Conservation (phyloP, 2,888 invertebrate genomes). For the Brachypalpus laphriformis region DNA sequence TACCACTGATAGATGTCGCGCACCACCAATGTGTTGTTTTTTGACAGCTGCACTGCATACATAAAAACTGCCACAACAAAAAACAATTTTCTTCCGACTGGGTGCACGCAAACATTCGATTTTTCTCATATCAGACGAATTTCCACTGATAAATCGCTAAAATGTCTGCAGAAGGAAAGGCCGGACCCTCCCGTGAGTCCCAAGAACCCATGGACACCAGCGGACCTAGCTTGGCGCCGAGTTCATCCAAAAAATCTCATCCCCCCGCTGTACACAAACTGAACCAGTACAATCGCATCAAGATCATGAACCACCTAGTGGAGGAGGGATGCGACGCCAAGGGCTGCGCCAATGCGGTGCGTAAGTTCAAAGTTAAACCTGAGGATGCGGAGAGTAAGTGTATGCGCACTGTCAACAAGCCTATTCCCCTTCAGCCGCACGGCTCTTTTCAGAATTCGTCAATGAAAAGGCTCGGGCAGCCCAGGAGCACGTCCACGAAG, state of each 20-base stretch:
- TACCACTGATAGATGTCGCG: neutral
- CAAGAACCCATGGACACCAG: neutral
- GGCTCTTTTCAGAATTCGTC: constrained; percentile 76
- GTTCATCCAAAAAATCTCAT: constrained; percentile 31
- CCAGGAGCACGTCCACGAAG: constrained; percentile 76
- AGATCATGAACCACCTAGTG: constrained; percentile 56
- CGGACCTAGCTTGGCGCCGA: neutral
- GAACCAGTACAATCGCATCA: constrained; percentile 50
- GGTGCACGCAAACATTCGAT: neutral
- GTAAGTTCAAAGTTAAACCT: constrained; percentile 33
- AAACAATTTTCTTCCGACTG: neutral
- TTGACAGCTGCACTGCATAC: constrained; percentile 15
- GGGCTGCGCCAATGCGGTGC: constrained; percentile 13
- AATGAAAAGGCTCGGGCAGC: constrained; percentile 75
- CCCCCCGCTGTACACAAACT: constrained; percentile 4
- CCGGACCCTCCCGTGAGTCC: neutral
- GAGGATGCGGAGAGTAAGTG: constrained; percentile 45
- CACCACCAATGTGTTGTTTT: neutral
- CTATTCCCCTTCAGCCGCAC: neutral
- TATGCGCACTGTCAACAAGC: neutral
- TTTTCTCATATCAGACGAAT: neutral
- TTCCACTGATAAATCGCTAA: neutral
- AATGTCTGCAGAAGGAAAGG: constrained; percentile 40
- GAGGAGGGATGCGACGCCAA: constrained; percentile 48
- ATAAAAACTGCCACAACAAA: constrained; percentile 17